These are phyloP conservation scores for Stictonetta naevosa DNA, from an alignment of 2,113 vertebrate genomes.

Conservation along the genomic window DNA sequence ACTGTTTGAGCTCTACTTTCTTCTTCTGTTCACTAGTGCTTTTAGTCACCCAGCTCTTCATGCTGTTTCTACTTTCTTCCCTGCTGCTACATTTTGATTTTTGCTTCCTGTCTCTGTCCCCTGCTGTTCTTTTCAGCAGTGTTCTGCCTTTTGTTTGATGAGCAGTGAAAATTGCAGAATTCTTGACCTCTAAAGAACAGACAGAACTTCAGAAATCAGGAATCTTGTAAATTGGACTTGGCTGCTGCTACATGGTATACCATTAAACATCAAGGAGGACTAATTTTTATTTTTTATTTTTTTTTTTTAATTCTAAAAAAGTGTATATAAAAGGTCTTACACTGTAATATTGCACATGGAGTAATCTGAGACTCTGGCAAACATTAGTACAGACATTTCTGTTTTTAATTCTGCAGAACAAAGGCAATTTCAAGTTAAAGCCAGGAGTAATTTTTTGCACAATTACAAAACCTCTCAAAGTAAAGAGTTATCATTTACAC, in stretches of 20 bases:
- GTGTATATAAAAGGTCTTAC: background rate
- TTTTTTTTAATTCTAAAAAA: background rate
- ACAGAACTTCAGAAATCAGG: background rate
- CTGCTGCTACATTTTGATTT: slow-evolving; percentile 37
- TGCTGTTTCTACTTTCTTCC: slow-evolving; percentile 2
- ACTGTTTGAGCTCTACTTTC: background rate
- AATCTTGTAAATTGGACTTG: background rate
- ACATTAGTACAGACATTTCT: slow-evolving; percentile 12
- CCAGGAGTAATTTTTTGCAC: background rate
- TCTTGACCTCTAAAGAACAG: background rate
- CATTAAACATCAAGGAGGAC: background rate
- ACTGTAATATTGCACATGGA: background rate
- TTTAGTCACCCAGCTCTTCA: background rate
- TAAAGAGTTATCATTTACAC: background rate
- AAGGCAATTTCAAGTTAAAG: background rate
- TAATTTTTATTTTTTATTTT: no score
- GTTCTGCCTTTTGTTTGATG: slow-evolving; percentile 10
- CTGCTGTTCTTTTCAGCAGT: background rate
- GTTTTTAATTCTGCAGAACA: slow-evolving; percentile 16
- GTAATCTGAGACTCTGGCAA: background rate
- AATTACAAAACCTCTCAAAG: background rate
- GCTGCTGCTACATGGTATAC: background rate
- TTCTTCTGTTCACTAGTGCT: background rate
- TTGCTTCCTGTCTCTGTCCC: background rate
- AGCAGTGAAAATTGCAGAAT: slow-evolving; percentile 10